Evolutionary conservation across 2,113 vertebrate species (phyloP).

Genomic region (Crotophaga sulcirostris): DNA sequence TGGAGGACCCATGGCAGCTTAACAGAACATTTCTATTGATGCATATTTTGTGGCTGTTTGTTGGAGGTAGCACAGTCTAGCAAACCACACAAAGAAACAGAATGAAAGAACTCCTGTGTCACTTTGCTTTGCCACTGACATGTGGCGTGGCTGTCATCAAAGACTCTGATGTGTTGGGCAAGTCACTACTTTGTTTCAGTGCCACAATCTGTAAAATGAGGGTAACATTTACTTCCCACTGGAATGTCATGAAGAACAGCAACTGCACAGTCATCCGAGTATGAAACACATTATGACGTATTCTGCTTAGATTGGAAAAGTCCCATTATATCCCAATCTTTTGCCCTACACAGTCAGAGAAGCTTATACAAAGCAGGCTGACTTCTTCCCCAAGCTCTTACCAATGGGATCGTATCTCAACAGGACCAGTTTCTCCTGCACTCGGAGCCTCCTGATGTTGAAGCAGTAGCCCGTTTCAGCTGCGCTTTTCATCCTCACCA

Average conservation of each 20-base stretch:
- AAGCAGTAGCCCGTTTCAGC: constrained; percentile 89
- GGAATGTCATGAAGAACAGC: constrained; percentile 26
- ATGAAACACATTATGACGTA: constrained; percentile 3
- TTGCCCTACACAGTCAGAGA: not conserved
- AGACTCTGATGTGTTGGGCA: constrained; percentile 11
- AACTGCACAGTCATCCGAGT: not conserved
- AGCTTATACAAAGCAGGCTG: not conserved
- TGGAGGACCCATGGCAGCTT: not conserved
- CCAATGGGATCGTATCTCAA: constrained; percentile 90
- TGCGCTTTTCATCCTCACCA: constrained; percentile 93
- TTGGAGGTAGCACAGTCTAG: constrained; percentile 16
- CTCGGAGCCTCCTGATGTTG: constrained; percentile 86
- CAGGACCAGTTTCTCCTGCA: constrained; percentile 87
- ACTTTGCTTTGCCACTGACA: constrained; percentile 15
- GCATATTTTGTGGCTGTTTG: not conserved
- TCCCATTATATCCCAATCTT: not conserved
- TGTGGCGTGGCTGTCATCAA: constrained; percentile 51
- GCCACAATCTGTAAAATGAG: constrained; percentile 24
- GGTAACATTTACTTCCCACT: constrained; percentile 27
- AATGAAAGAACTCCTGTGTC: constrained; percentile 48
- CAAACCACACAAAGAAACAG: constrained; percentile 42
- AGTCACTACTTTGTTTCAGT: constrained; percentile 33
- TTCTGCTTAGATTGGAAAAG: not conserved
- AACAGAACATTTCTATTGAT: not conserved
- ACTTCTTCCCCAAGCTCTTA: constrained; percentile 69